Percentiles rank a stretch among this genome's conserved stretches.
Conservation (phyloP, 2,113 vertebrate genomes). For the Octodon degus region DNA sequence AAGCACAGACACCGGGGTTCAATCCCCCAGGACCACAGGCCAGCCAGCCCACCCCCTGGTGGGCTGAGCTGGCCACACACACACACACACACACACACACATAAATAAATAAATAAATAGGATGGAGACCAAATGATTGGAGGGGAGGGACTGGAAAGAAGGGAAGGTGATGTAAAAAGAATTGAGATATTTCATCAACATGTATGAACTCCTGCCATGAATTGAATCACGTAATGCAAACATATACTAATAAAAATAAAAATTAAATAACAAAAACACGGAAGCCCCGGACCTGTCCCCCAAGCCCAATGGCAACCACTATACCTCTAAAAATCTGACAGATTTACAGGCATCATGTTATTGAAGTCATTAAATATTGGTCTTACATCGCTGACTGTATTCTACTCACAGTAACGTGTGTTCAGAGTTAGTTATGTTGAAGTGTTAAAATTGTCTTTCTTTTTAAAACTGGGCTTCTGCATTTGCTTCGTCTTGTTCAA, state of each 20-base stretch:
- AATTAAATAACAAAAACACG: neutral
- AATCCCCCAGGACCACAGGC: too few species aligned
- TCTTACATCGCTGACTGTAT: neutral
- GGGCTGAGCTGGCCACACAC: too few species aligned
- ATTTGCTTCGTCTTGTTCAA: neutral
- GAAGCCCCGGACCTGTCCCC: accelerated
- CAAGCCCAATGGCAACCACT: neutral
- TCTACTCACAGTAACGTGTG: neutral
- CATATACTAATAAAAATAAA: neutral
- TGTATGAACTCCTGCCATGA: neutral
- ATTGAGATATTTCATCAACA: neutral
- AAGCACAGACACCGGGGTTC: too few species aligned
- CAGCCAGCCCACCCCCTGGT: too few species aligned
- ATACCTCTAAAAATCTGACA: neutral
- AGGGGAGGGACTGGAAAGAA: neutral
- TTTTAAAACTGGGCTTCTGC: neutral
- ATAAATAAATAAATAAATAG: too few species aligned
- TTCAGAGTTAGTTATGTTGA: neutral
- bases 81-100: too few species aligned
- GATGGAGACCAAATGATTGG: neutral
- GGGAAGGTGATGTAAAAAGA: neutral
- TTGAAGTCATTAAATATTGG: neutral
- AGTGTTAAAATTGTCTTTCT: neutral
- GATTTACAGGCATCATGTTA: neutral
- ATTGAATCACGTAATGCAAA: neutral